Percentiles rank a stretch among this genome's conserved stretches.
phyloP scores from a whole-genome alignment of 1,140 invertebrate species.

The Cydia strobilella region DNA sequence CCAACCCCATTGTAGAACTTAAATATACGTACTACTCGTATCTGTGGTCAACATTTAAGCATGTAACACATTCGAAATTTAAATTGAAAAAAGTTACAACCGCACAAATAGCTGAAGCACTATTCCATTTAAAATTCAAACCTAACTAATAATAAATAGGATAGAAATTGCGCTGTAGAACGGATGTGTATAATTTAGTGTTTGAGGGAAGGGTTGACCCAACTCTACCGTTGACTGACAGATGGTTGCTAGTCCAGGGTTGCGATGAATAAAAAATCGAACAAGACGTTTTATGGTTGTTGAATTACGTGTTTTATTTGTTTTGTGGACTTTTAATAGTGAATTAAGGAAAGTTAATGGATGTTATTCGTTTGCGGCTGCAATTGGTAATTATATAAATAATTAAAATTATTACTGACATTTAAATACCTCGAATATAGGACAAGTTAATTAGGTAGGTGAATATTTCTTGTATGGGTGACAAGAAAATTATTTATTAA shows the following conservation, averaged over 20 bases:
- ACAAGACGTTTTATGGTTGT: conserved; percentile 19
- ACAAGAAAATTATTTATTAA: neutral
- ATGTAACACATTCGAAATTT: conserved; percentile 27
- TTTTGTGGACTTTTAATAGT: conserved; percentile 10
- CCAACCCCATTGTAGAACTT: neutral
- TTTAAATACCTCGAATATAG: conserved; percentile 11
- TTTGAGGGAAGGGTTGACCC: conserved; percentile 30
- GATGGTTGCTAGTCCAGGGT: conserved; percentile 15
- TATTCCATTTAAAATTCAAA: neutral
- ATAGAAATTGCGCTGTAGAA: neutral
- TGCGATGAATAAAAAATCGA: conserved; percentile 11
- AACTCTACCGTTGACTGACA: conserved; percentile 28
- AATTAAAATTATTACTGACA: conserved; percentile 1
- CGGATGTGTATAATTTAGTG: conserved; percentile 14
- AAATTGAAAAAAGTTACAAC: conserved; percentile 20
- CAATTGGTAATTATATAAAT: conserved; percentile 15
- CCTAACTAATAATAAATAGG: neutral
- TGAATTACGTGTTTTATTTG: conserved; percentile 28
- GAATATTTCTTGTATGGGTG: neutral
- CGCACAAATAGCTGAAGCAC: neutral
- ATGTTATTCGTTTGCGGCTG: neutral
- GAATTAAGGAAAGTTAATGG: conserved; percentile 7
- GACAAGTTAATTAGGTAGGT: neutral
- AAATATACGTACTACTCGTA: neutral
- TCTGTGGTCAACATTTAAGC: conserved; percentile 22